These are phyloP conservation scores for Poecilus cupreus DNA, from an alignment of 2,888 invertebrate species.

Conservation along the genomic window DNA sequence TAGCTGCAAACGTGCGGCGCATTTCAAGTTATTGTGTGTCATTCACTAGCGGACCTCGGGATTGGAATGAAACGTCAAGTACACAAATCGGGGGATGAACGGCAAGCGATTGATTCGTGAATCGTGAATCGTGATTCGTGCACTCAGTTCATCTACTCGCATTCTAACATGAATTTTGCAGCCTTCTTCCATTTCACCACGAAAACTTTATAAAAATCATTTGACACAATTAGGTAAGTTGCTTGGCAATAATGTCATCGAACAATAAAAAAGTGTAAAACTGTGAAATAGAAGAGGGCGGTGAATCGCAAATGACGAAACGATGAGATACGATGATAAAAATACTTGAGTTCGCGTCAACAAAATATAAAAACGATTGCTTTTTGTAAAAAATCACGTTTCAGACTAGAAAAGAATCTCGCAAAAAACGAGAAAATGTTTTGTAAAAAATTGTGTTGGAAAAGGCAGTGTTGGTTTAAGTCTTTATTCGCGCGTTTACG, in stretches of 20 bases:
- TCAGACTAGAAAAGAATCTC: conserved; percentile 59
- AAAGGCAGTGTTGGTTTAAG: conserved; percentile 60
- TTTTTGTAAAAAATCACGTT: conserved; percentile 60
- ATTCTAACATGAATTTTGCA: conserved; percentile 26
- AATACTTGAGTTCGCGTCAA: conserved; percentile 55
- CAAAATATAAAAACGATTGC: conserved; percentile 54
- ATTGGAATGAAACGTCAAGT: conserved; percentile 40
- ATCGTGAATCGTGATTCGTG: conserved; percentile 38
- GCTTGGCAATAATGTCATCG: conserved; percentile 24
- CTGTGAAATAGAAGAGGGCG: conserved; percentile 9
- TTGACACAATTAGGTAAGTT: conserved; percentile 32
- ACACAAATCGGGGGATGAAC: conserved; percentile 31
- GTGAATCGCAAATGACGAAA: conserved; percentile 30
- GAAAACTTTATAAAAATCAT: conserved; percentile 1
- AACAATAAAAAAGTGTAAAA: conserved; percentile 38
- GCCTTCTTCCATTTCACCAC: conserved; percentile 29
- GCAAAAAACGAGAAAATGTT: conserved; percentile 55
- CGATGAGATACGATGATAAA: conserved; percentile 32
- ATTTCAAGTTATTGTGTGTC: conserved; percentile 54
- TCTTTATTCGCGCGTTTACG: conserved; percentile 48
- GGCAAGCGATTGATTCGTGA: conserved; percentile 36
- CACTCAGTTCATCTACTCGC: conserved; percentile 6
- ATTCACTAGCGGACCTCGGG: conserved; percentile 35
- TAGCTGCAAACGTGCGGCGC: conserved; percentile 56
- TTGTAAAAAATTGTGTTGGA: conserved; percentile 59